Conservation (phyloP, 2,113 vertebrate genomes). For the Calyptomena viridis region DNA sequence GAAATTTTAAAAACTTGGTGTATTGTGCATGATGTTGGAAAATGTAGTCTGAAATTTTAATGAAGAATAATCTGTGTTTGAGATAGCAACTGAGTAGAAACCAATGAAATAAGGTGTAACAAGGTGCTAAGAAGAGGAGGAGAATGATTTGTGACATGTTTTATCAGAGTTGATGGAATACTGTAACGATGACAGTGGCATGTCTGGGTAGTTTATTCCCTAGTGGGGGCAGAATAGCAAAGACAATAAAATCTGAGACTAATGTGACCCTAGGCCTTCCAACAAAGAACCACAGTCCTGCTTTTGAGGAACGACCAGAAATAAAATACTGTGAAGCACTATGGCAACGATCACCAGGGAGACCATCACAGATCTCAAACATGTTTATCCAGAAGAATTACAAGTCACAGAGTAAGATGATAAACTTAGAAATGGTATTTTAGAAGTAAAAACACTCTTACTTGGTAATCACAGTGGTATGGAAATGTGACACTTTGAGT, state of each 20-base stretch:
- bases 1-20: background rate
- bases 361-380: slow-evolving; percentile 37
- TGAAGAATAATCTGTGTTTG: background rate
- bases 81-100: background rate
- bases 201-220: background rate
- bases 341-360: slow-evolving; percentile 64
- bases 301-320: slow-evolving; percentile 58
- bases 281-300: slow-evolving; percentile 5
- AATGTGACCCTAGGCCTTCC: background rate
- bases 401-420: background rate
- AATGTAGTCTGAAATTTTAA: background rate
- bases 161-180: background rate
- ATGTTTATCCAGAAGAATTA: slow-evolving; percentile 41
- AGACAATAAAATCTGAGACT: background rate
- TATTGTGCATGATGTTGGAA: background rate
- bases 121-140: background rate
- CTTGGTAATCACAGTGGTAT: slow-evolving; percentile 7
- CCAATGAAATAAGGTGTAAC: background rate
- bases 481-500: background rate
- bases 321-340: slow-evolving; percentile 30
- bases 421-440: slow-evolving; percentile 47
- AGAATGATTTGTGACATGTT: background rate
- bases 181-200: background rate
- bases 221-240: background rate
- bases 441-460: slow-evolving; percentile 28